Evolutionary conservation across 2,888 invertebrate species (phyloP), one percentile per base, ranked within the genome.

Genomic region (Hirtodrosophila alboralis): DNA sequence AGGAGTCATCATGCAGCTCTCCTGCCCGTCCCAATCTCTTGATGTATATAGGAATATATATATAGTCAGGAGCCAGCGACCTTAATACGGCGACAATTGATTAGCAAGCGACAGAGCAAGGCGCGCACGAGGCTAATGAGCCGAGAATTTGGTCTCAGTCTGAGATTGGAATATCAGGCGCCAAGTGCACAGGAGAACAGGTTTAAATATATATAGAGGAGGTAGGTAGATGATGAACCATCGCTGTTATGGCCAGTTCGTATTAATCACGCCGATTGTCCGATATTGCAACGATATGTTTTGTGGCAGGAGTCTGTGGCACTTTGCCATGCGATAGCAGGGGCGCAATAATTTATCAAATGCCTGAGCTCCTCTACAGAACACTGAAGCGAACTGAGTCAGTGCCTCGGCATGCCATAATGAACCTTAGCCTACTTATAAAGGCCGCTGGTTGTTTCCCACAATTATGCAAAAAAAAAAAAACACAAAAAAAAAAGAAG

Each of bases 401-500:
- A 85, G 84, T 83, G 78, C 49, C 59, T 69, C 69, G 84, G 81
- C 72, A 79, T 80, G 80, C 83, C 80, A 79, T 80, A 81, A 81
- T 71, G 86, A 85, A 81, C 85, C 81, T 81, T 81, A 81, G 81
- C 81, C 81, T 85, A 81, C 84, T 81, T 81, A 69, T 60, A 63
- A 78, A 79, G 80, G 77, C 81, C 81, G 86, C 81, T 70, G 81
- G 81, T 81, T 73, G 80, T 86, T 83, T 83, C 83, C 83, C 83
- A 83, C 83, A 83, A 83, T 83, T 86, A 83, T 83, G 86, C 83
- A 79, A 74, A 75, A 21, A 21, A 21, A 21, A 67, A 68, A 71
- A 31, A 53, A 58, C 45, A 52, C 41, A 30, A 43, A 71, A 21
- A 66, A 69, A 56, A 79, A 74, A 75, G 75, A 58, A 60, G 67